Conservation (phyloP, 2,797 vertebrate genomes). For the Pseudotriccus pelzelni region DNA sequence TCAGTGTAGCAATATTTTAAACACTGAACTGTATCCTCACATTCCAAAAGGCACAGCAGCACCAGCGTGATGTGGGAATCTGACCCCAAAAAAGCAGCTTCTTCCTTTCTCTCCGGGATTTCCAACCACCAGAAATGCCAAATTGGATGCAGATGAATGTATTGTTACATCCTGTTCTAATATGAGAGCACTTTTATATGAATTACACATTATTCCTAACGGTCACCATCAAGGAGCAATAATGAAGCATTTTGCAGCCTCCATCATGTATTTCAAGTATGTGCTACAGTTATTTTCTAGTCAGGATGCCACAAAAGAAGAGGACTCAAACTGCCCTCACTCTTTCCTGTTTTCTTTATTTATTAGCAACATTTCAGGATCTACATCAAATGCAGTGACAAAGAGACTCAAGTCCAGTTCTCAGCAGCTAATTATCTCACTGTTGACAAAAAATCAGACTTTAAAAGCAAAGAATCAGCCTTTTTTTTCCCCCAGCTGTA, state of each 20-base stretch:
- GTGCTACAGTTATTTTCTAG: accelerated
- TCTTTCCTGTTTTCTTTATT: not conserved
- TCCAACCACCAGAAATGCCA: not conserved
- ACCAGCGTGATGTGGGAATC: not conserved
- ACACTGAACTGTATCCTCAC: not conserved
- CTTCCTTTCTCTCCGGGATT: not conserved
- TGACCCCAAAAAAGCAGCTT: not conserved
- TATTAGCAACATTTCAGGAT: not conserved
- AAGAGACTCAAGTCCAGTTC: not conserved
- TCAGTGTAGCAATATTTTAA: not conserved
- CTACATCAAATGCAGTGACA: not conserved
- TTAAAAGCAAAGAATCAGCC: not conserved
- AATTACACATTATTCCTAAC: not conserved
- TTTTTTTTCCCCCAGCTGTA: accelerated
- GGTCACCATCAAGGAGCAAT: not conserved
- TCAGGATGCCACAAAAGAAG: not conserved
- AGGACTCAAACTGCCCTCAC: not conserved
- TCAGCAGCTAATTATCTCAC: not conserved
- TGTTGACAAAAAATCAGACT: not conserved
- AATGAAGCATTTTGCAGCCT: not conserved
- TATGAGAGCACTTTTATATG: not conserved
- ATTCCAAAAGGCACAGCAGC: not conserved
- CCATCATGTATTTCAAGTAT: not conserved
- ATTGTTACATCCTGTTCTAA: not conserved
- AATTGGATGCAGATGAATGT: not conserved